Conservation (phyloP, 2,888 invertebrate genomes). For the Cremastinae sp. region DNA sequence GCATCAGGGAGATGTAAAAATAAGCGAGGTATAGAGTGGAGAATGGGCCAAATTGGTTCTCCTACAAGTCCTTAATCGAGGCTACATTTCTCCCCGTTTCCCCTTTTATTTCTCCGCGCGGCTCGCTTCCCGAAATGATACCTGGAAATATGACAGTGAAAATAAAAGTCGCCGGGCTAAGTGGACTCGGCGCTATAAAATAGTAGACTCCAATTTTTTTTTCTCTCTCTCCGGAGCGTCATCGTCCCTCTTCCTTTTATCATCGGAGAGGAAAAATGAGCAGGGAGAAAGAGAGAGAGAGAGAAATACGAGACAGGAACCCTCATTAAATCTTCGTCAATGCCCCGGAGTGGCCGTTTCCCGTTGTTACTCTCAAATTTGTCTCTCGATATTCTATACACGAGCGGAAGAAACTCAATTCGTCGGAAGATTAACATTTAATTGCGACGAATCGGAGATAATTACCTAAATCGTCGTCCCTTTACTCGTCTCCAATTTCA, state of each 20-base stretch:
- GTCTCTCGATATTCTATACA: constrained; percentile 12
- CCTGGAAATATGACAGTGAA: constrained; percentile 57
- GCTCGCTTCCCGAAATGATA: constrained; percentile 52
- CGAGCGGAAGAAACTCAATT: neutral
- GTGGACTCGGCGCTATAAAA: constrained; percentile 47
- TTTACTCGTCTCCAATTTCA: neutral
- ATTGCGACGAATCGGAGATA: constrained; percentile 11
- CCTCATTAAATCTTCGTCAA: constrained; percentile 49
- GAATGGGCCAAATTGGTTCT: constrained; percentile 5
- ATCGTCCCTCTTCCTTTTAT: constrained; percentile 37
- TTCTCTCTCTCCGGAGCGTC: constrained; percentile 3
- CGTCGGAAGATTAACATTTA: constrained; percentile 13
- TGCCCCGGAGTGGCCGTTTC: constrained; percentile 27
- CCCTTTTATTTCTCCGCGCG: constrained; percentile 15
- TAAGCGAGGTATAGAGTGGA: neutral
- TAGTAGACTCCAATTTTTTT: constrained; percentile 38
- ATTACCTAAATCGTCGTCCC: constrained; percentile 12
- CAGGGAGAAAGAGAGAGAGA: constrained; percentile 6
- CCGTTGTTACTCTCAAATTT: constrained; percentile 45
- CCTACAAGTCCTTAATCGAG: constrained; percentile 31
- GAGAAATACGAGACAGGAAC: constrained; percentile 28
- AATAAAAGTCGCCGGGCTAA: constrained; percentile 52
- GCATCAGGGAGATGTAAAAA: neutral
- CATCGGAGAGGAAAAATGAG: neutral
- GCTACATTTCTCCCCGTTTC: neutral